Base-by-base conservation (phyloP, 2,888 invertebrate genomes). In the Cosmia pyralina region DNA sequence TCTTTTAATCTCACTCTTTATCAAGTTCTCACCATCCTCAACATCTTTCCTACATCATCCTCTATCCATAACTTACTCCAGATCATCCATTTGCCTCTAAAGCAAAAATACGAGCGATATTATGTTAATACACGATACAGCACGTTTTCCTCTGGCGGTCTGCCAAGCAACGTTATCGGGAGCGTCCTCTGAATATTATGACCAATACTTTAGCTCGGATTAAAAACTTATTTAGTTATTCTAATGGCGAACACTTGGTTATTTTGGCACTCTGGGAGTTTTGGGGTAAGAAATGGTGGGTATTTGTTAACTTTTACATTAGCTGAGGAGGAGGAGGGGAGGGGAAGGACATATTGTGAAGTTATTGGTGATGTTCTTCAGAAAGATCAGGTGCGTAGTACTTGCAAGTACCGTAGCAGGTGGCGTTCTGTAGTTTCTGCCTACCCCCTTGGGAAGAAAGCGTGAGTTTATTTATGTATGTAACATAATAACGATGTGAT, bases 181-280 rank as follows among this genome's bases (percentile, higher is more conserved):
- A 66, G 75, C 79, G 73, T 79, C 69, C 83, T 71, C 79, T 80
- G 83, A 81, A 88, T 85, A 88, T 88, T 86, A 87, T 81, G 82
- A 84, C 85, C 85, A 80, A 84, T 87, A 84, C 85, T 86, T 87
- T 83, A 85, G 75, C 80, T 81, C 0, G 84, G 86, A 87, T 86
- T 87, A 87, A 87, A 87, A 87, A 84, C 87, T 86, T 87, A 87
- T 83, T 84, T 87, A 86, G 87, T 69, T 86, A 80, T 79, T 77
- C 77, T 80, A 77, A 77, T 78, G 72, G 86, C 64, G 65, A 80
- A 72, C 60, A 76, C 74, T 66, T 67, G 72, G 64, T 72, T 78
- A 83, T 78, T 85, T 81, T 80, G 77, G 67, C 60, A 76, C 70
- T 75, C 66, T 22, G 8, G 15, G 34, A 60, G 0, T 50, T 75